Base-by-base conservation (phyloP, 1,140 invertebrate species). In the Dolichoris vasculosae region DNA sequence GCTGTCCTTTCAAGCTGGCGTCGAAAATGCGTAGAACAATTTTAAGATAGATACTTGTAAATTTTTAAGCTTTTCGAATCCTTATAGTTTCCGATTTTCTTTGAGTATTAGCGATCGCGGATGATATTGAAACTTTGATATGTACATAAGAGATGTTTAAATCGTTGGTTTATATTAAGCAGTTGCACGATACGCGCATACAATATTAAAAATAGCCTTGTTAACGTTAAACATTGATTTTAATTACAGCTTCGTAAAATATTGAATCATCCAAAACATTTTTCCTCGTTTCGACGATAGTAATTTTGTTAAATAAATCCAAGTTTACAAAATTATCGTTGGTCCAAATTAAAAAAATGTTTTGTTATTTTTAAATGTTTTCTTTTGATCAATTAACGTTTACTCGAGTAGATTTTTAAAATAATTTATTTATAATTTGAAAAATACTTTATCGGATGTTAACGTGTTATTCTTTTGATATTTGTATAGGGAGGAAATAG, bases 351-450 rank as follows among this genome's bases (percentile, higher is more conserved):
- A 38, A 43, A 20, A 43, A 43, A 43, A 4, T n/a, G 30, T 1
- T 73, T 73, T 13, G 2, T 35, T 1, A 73, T 73, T 73, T 73
- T 0, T 3, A 73, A 73, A 73, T 38, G 15, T 20, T 38, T 38
- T 23, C 38, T 11, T 3, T 43, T n/a, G 43, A 73, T 32, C 63
- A n/a, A n/a, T 73, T 40, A 43, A 26, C 6, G 38, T 9, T 43
- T 73, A 9, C 43, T 43, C 20, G 11, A 43, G 8, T 73, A 43
- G 15, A 73, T n/a, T n/a, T 71, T 73, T 43, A 23, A 73, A 40
- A 17, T 73, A 73, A 69, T 69, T 71, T 71, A 40, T 71, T 71
- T 71, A 71, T 71, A 71, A 71, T 71, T 26, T 43, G 26, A 73
- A 40, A 43, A 73, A 43, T 26, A 15, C 13, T 71, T 71, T 40